Evolutionary conservation across 1,140 invertebrate species (phyloP).

Genomic region (Whitmania pigra): DNA sequence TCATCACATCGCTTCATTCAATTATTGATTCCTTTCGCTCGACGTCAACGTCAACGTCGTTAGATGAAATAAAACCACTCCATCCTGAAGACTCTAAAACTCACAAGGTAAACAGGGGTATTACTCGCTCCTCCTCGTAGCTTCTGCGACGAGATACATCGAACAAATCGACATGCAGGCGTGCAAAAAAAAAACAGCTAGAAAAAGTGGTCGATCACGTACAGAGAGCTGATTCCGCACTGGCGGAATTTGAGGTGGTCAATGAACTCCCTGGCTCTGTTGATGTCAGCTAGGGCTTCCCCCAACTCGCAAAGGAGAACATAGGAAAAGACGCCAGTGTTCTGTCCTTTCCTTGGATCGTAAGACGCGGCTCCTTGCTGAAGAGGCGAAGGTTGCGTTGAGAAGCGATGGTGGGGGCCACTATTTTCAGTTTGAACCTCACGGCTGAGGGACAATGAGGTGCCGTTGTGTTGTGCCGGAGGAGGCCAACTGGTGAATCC

Average conservation of each 20-base stretch:
- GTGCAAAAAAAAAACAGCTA: background rate
- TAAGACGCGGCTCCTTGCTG: background rate
- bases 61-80: too few species aligned
- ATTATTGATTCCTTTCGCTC: too few species aligned
- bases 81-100: too few species aligned
- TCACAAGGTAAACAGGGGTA: too few species aligned
- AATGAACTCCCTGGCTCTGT: conserved; percentile 17
- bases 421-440: background rate
- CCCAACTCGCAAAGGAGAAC: conserved; percentile 18
- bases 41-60: too few species aligned
- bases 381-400: background rate
- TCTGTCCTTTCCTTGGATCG: background rate
- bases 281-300: conserved; percentile 14
- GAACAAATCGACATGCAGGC: too few species aligned
- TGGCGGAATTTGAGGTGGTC: conserved; percentile 20
- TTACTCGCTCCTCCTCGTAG: too few species aligned
- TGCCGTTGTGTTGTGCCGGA: background rate
- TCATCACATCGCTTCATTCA: too few species aligned
- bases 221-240: conserved; percentile 19
- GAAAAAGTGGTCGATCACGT: conserved; percentile 18
- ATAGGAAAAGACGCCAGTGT: conserved; percentile 15
- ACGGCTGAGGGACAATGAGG: too few species aligned
- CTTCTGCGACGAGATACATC: too few species aligned
- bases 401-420: background rate
- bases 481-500: conserved; percentile 8